Percentiles rank a stretch among this genome's conserved stretches.
phyloP scores from a whole-genome alignment of 2,113 vertebrate genomes.

The Albula glossodonta region DNA sequence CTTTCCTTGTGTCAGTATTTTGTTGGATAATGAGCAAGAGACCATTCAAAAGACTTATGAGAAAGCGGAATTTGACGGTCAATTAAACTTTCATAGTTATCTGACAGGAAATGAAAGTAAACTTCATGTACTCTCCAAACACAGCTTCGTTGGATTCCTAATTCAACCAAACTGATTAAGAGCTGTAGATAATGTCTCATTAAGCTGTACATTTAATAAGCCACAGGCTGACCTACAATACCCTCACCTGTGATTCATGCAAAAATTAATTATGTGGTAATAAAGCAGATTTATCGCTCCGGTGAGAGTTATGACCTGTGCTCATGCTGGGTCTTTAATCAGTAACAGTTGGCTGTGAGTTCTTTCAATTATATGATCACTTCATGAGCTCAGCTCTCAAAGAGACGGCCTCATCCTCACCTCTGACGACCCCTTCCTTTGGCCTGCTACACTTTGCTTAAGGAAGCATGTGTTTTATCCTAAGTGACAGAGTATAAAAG shows the following conservation, averaged over 20 bases:
- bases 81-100: constrained; percentile 34
- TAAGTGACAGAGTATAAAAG: neutral
- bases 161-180: constrained; percentile 22
- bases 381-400: neutral
- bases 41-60: neutral
- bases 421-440: neutral
- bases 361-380: neutral
- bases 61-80: neutral
- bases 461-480: neutral
- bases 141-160: constrained; percentile 31
- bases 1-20: neutral
- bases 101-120: constrained; percentile 18
- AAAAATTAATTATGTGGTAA: constrained; percentile 34
- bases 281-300: constrained; percentile 21
- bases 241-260: constrained; percentile 21
- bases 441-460: neutral
- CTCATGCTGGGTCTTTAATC: constrained; percentile 4
- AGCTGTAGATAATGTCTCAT: constrained; percentile 12
- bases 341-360: neutral
- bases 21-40: neutral
- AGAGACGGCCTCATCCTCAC: neutral
- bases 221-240: neutral
- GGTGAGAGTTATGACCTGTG: constrained; percentile 8
- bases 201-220: constrained; percentile 4
- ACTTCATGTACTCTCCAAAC: neutral